Conservation (phyloP, 2,888 invertebrate genomes). For the Lasioglossum calceatum region DNA sequence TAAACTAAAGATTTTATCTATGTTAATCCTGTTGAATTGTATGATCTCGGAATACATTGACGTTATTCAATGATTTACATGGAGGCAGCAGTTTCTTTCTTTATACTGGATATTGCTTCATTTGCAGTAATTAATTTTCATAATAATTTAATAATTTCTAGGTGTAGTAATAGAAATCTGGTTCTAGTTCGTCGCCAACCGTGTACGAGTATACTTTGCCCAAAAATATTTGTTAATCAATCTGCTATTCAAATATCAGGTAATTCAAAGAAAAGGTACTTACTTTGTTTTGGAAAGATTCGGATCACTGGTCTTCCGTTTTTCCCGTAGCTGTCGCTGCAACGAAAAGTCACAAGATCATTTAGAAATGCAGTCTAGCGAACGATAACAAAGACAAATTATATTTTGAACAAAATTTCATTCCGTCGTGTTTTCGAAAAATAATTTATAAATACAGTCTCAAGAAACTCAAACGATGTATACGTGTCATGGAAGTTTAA, state of each 20-base stretch:
- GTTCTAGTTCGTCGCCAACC: background rate
- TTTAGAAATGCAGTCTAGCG: background rate
- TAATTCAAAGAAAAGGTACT: slow-evolving; percentile 79
- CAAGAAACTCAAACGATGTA: background rate
- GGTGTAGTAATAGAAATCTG: background rate
- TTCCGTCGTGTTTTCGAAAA: background rate
- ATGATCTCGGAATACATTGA: background rate
- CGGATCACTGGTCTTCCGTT: slow-evolving; percentile 93
- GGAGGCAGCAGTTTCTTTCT: background rate
- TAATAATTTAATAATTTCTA: too few relatives aligned
- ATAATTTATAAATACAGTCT: slow-evolving; percentile 25
- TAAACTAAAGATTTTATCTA: background rate
- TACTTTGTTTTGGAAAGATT: slow-evolving; percentile 90
- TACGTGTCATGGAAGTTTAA: background rate
- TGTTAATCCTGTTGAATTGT: background rate
- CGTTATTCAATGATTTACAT: background rate
- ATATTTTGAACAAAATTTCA: background rate
- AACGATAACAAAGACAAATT: background rate
- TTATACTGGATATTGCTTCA: background rate
- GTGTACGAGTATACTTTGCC: background rate
- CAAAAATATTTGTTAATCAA: background rate
- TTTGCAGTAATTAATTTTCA: background rate
- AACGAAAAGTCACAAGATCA: slow-evolving; percentile 75
- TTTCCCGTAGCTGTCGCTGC: slow-evolving; percentile 88
- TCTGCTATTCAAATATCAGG: background rate